Evolutionary conservation across 1,140 invertebrate species (phyloP).

Genomic region (Drosophila malerkotliana): DNA sequence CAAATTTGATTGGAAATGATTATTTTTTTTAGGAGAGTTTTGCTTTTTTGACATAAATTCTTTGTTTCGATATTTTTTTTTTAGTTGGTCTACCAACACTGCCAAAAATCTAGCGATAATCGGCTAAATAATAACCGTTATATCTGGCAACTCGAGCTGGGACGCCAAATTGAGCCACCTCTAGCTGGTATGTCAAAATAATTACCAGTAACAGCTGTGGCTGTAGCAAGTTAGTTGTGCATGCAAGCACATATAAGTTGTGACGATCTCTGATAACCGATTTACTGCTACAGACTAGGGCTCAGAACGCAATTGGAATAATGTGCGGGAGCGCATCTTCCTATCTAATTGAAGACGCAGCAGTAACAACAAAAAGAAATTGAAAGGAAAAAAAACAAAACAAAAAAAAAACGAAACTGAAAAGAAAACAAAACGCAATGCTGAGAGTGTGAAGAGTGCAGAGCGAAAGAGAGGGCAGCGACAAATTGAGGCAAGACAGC

Average conservation of each 20-base stretch:
- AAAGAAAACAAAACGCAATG: constrained; percentile 9
- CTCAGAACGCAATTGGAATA: constrained; percentile 37
- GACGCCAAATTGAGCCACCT: constrained; percentile 18
- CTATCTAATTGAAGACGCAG: constrained; percentile 18
- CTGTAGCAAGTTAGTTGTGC: constrained; percentile 25
- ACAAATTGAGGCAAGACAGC: constrained; percentile 29
- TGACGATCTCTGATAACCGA: constrained; percentile 21
- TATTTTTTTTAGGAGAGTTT: no score
- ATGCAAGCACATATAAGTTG: constrained; percentile 14
- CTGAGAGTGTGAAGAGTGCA: constrained; percentile 1
- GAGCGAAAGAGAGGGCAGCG: constrained; percentile 18
- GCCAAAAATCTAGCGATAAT: not conserved
- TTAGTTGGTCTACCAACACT: not conserved
- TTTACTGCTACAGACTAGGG: constrained; percentile 31
- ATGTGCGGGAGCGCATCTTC: constrained; percentile 1
- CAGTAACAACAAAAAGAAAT: constrained; percentile 1
- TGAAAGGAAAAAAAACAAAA: constrained; percentile 3
- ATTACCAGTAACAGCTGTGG: constrained; percentile 33
- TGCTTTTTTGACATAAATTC: no score
- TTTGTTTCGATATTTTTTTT: not conserved
- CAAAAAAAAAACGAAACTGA: constrained; percentile 5
- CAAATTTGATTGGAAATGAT: no score
- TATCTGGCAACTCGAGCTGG: constrained; percentile 11
- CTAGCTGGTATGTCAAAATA: constrained; percentile 23
- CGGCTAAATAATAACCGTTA: not conserved